Percentiles rank a stretch among this genome's conserved stretches.
Conservation (phyloP, 2,888 invertebrate genomes). For the Chrysodeixis includens region DNA sequence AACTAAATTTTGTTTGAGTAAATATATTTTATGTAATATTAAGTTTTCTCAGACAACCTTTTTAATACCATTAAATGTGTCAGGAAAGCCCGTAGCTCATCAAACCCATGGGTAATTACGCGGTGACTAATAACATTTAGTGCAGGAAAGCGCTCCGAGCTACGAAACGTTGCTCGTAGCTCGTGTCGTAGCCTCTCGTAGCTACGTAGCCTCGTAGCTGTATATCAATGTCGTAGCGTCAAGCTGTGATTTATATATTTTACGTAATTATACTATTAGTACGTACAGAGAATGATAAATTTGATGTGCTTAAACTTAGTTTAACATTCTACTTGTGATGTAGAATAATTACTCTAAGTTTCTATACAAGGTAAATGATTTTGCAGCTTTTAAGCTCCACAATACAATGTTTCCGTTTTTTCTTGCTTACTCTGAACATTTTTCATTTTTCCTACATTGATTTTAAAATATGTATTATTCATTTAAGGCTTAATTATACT, state of each 20-base stretch:
- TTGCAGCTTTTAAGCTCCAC: too few species aligned
- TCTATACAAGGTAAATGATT: background rate
- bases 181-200: conserved; percentile 26
- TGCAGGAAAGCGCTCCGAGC: conserved; percentile 23
- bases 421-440: too few species aligned
- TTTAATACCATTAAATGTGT: background rate
- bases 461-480: too few species aligned
- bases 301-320: background rate
- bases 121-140: conserved; percentile 43
- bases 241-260: conserved; percentile 12
- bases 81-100: background rate
- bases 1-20: background rate
- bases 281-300: conserved; percentile 4
- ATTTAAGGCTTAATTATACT: too few species aligned
- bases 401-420: too few species aligned
- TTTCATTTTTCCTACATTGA: too few species aligned
- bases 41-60: background rate
- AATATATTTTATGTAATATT: conserved; percentile 4
- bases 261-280: conserved; percentile 4
- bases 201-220: conserved; percentile 33
- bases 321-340: background rate
- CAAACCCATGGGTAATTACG: conserved; percentile 20
- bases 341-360: background rate
- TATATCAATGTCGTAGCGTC: conserved; percentile 5
- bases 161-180: conserved; percentile 46